phyloP scores from a whole-genome alignment of 1,140 invertebrate genomes.

The Drosophila rhopaloa region DNA sequence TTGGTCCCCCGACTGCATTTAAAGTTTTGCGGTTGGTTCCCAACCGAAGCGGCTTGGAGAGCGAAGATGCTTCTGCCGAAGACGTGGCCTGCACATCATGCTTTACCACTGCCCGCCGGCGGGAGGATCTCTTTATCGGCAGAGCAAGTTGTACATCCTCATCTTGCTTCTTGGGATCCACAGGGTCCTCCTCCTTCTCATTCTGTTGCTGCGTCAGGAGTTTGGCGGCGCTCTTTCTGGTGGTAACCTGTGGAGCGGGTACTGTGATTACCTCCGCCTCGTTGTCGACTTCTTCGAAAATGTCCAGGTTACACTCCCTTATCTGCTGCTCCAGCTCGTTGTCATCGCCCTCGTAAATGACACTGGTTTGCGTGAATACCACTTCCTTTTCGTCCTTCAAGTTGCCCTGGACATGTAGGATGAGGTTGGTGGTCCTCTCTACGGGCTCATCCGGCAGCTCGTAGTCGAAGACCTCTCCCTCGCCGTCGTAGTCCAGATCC shows the following conservation, averaged over 20 bases:
- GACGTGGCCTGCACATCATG: neutral
- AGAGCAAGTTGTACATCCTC: neutral
- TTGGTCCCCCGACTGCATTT: neutral
- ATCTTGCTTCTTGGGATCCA: neutral
- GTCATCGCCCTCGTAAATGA: slow-evolving; percentile 23
- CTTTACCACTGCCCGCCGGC: slow-evolving; percentile 30
- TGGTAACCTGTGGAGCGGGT: slow-evolving; percentile 26
- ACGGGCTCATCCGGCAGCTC: slow-evolving; percentile 53
- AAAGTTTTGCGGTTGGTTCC: slow-evolving; percentile 8
- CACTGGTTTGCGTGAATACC: slow-evolving; percentile 45
- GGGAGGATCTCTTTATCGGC: slow-evolving; percentile 30
- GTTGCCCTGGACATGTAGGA: slow-evolving; percentile 50
- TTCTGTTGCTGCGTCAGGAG: slow-evolving; percentile 27
- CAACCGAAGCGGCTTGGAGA: slow-evolving; percentile 3
- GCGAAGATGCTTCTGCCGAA: neutral
- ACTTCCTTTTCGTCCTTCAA: slow-evolving; percentile 55
- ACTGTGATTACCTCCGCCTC: slow-evolving; percentile 32
- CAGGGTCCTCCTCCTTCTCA: neutral
- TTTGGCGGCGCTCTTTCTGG: slow-evolving; percentile 52
- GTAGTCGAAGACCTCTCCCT: slow-evolving; percentile 56
- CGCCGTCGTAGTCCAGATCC: slow-evolving; percentile 15
- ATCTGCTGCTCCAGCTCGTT: slow-evolving; percentile 22
- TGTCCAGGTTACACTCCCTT: slow-evolving; percentile 35
- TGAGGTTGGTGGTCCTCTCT: slow-evolving; percentile 41
- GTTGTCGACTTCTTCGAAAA: slow-evolving; percentile 54